Evolutionary conservation across 2,113 vertebrate genomes (phyloP).

Genomic region (Sitta europaea): DNA sequence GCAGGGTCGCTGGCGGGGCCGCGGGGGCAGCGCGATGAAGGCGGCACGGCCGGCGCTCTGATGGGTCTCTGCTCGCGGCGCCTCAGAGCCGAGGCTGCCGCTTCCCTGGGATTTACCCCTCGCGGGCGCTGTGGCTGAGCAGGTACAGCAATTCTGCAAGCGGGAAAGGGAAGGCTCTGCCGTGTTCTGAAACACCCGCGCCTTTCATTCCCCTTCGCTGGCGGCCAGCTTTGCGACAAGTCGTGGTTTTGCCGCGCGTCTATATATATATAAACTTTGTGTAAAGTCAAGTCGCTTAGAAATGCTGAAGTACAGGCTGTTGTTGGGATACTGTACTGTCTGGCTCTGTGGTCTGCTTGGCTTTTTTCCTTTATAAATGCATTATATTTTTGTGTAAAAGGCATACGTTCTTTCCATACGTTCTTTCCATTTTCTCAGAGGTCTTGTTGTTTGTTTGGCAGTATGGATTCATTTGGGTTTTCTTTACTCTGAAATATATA

Average conservation of each 20-base stretch:
- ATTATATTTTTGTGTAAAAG: background rate
- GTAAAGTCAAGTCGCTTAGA: background rate
- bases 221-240: rapidly evolving
- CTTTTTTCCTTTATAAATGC: background rate
- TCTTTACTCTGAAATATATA: background rate
- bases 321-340: background rate
- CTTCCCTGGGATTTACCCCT: background rate
- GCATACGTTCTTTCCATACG: rapidly evolving
- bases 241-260: rapidly evolving
- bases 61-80: rapidly evolving
- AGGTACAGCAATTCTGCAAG: background rate
- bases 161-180: too few relatives aligned
- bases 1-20: background rate
- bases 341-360: background rate
- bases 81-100: background rate
- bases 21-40: too few relatives aligned
- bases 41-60: background rate
- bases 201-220: background rate
- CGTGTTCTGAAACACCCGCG: rapidly evolving
- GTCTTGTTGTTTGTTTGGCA: background rate
- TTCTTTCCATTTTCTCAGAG: rapidly evolving
- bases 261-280: rapidly evolving
- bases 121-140: background rate
- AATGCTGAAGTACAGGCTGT: too few relatives aligned
- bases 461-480: background rate